Evolutionary conservation across 2,797 vertebrate genomes (phyloP).

Genomic region (Sebastes wilsoni): DNA sequence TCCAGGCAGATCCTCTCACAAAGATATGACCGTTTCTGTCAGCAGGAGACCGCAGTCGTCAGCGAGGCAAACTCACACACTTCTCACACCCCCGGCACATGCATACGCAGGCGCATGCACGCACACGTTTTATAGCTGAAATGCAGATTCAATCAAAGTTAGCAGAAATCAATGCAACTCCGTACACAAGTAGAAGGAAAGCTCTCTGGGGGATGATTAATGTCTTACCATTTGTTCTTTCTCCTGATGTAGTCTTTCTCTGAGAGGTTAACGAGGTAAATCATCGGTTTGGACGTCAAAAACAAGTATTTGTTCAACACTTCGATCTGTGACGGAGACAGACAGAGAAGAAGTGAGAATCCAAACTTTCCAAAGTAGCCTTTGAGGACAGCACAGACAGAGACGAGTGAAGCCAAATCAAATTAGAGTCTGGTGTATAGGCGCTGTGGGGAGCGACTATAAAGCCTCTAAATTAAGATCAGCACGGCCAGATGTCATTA

Average conservation of each 20-base stretch:
- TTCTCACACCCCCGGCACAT: conserved; percentile 14
- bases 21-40: conserved; percentile 60
- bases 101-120: conserved; percentile 5
- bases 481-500: conserved; percentile 80
- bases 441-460: conserved; percentile 69
- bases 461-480: conserved; percentile 76
- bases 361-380: conserved; percentile 64
- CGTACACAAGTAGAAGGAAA: conserved; percentile 15
- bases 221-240: conserved; percentile 97
- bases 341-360: conserved; percentile 52
- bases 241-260: conserved; percentile 97
- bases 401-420: conserved; percentile 69
- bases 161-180: conserved; percentile 27
- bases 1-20: conserved; percentile 69
- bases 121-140: conserved; percentile 10
- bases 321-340: conserved; percentile 86
- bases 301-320: conserved; percentile 98
- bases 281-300: conserved; percentile 98
- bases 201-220: conserved; percentile 44
- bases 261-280: conserved; percentile 97
- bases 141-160: conserved; percentile 44
- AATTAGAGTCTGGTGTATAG: conserved; percentile 69
- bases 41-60: conserved; percentile 63
- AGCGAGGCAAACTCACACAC: conserved; percentile 14
- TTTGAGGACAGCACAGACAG: conserved; percentile 65